Conservation (phyloP, 2,113 vertebrate species). For the Heterochromis multidens region DNA sequence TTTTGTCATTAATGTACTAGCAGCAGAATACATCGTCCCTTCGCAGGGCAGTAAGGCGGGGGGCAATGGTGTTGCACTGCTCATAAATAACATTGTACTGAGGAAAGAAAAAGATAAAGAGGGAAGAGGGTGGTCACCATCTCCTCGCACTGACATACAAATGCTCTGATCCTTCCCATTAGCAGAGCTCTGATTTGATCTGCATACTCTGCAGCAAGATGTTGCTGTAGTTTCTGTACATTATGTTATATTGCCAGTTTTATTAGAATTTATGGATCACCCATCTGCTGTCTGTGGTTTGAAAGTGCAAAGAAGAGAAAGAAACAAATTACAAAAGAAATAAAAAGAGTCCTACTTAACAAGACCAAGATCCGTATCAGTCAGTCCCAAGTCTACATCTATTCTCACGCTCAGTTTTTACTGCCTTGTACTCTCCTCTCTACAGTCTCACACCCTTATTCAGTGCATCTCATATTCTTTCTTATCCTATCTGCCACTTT, state of each 20-base stretch:
- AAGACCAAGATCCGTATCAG: not conserved
- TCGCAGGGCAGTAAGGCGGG: not conserved
- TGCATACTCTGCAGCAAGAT: not conserved
- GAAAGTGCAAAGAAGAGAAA: not conserved
- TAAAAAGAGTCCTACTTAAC: not conserved
- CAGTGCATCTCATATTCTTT: not conserved
- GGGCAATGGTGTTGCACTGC: not conserved
- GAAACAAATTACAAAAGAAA: not conserved
- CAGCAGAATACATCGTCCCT: constrained; percentile 2
- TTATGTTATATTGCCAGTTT: not conserved
- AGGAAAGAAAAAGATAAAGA: not conserved
- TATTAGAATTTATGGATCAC: not conserved
- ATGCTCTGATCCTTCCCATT: constrained; percentile 4
- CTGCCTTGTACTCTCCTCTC: not conserved
- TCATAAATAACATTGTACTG: not conserved
- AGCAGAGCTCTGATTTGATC: not conserved
- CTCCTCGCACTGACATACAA: not conserved
- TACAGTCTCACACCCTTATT: not conserved
- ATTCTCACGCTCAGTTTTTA: not conserved
- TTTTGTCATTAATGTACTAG: not conserved
- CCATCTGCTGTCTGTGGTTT: not conserved
- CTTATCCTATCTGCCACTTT: not conserved
- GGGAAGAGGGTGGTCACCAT: not conserved
- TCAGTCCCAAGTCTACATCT: not conserved
- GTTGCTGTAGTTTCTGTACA: not conserved